Evolutionary conservation across 2,888 invertebrate genomes (phyloP).

Genomic region (Drosophila siamana): DNA sequence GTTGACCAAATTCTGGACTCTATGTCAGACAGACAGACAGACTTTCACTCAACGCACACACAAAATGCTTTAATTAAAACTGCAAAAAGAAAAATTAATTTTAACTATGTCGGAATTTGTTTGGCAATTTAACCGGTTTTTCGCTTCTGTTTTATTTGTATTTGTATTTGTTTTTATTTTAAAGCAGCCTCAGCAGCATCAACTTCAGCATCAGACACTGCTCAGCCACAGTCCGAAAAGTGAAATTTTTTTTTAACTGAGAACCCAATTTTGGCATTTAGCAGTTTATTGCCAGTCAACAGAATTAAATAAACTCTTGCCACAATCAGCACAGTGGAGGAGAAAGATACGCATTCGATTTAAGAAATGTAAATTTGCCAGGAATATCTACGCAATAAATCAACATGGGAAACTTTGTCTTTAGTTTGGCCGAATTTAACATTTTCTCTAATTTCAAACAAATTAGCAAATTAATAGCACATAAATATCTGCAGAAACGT

Average conservation of each 20-base stretch:
- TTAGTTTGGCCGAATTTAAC: no score
- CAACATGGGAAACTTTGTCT: conserved; percentile 19
- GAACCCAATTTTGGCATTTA: conserved; percentile 71
- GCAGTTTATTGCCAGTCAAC: conserved; percentile 59
- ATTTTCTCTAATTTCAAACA: conserved; percentile 10
- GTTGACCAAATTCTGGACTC: conserved; percentile 37
- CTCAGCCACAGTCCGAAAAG: conserved; percentile 49
- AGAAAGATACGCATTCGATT: conserved; percentile 37
- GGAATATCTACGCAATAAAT: conserved; percentile 47
- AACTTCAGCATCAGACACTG: conserved; percentile 10
- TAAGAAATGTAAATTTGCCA: conserved; percentile 38
- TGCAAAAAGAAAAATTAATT: conserved; percentile 75
- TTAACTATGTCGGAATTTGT: conserved; percentile 66
- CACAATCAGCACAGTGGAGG: conserved; percentile 38
- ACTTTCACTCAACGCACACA: conserved; percentile 58
- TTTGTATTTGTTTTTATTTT: conserved; percentile 15
- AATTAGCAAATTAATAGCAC: conserved; percentile 25
- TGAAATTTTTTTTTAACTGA: conserved; percentile 69
- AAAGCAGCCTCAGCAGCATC: conserved; percentile 11
- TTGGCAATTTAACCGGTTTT: conserved; percentile 68
- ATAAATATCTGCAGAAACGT: conserved; percentile 17
- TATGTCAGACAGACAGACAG: not conserved
- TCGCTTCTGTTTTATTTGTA: conserved; percentile 14
- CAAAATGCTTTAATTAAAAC: conserved; percentile 78
- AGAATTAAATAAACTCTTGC: conserved; percentile 50